Conservation (phyloP, 2,888 invertebrate genomes). For the Drosophila maculinotata region DNA sequence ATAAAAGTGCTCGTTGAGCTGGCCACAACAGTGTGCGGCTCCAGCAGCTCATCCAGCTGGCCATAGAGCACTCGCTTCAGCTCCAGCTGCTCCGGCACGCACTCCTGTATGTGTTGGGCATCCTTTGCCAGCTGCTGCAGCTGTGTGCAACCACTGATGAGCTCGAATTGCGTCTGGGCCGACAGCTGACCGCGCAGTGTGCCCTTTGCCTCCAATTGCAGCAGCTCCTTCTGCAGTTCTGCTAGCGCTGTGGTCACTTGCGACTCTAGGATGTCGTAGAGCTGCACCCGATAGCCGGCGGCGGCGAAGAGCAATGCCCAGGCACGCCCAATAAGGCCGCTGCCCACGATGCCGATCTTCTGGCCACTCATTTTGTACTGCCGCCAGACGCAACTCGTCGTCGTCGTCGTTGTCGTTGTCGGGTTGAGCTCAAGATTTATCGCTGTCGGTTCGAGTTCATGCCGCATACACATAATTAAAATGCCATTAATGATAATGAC, state of each 20-base stretch:
- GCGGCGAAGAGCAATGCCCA: slow-evolving; percentile 99
- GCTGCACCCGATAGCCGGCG: slow-evolving; percentile 94
- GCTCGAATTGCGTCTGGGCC: slow-evolving; percentile 90
- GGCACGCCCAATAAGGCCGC: slow-evolving; percentile 97
- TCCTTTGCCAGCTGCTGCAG: slow-evolving; percentile 90
- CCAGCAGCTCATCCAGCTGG: slow-evolving; percentile 91
- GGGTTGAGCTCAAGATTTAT: slow-evolving; percentile 54
- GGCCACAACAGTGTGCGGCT: slow-evolving; percentile 91
- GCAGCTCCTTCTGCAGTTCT: slow-evolving; percentile 90
- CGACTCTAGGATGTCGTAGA: slow-evolving; percentile 93
- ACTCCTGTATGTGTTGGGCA: slow-evolving; percentile 95
- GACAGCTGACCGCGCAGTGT: slow-evolving; percentile 91
- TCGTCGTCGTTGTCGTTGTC: neutral
- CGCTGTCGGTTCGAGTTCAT: slow-evolving; percentile 61
- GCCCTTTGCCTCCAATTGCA: slow-evolving; percentile 89
- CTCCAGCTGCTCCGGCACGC: slow-evolving; percentile 95
- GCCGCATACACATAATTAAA: slow-evolving; percentile 55
- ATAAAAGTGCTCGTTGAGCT: slow-evolving; percentile 97
- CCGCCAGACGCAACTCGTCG: neutral
- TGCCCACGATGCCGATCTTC: slow-evolving; percentile 92
- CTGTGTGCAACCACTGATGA: slow-evolving; percentile 90
- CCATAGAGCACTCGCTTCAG: slow-evolving; percentile 92
- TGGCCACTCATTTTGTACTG: slow-evolving; percentile 85
- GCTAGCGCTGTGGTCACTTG: slow-evolving; percentile 91
- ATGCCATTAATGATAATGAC: slow-evolving; percentile 63